phyloP scores from a whole-genome alignment of 2,113 vertebrate genomes.

The western clawed frog (Xenopus tropicalis) region DNA sequence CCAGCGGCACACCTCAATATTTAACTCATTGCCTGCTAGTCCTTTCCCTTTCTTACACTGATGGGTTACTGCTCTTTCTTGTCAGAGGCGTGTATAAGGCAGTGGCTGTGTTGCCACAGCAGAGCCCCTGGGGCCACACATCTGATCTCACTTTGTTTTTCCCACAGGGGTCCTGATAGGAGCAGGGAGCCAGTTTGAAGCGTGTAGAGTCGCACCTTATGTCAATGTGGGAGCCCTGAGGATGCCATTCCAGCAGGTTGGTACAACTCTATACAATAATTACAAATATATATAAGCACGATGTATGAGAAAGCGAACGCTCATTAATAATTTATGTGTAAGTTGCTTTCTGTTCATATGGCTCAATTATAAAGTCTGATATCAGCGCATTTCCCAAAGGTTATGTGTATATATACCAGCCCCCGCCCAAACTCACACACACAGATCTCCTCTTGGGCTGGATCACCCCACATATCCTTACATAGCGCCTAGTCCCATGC shows the following conservation, averaged over 20 bases:
- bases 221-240: constrained; percentile 95
- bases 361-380: constrained; percentile 28
- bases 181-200: constrained; percentile 95
- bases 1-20: no score
- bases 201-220: constrained; percentile 95
- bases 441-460: no score
- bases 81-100: no score
- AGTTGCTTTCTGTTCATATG: constrained; percentile 24
- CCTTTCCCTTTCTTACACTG: no score
- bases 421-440: no score
- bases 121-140: background rate
- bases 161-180: constrained; percentile 91
- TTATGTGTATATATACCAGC: background rate
- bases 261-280: constrained; percentile 52
- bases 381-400: constrained; percentile 1
- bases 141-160: constrained; percentile 29
- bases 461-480: no score
- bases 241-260: constrained; percentile 99
- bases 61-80: no score
- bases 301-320: constrained; percentile 19
- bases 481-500: no score
- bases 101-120: no score
- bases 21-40: no score
- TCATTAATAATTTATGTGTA: constrained; percentile 31
- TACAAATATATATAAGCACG: background rate